phyloP scores from a whole-genome alignment of 2,797 vertebrate species.

The Crocodylus rhombifer region DNA sequence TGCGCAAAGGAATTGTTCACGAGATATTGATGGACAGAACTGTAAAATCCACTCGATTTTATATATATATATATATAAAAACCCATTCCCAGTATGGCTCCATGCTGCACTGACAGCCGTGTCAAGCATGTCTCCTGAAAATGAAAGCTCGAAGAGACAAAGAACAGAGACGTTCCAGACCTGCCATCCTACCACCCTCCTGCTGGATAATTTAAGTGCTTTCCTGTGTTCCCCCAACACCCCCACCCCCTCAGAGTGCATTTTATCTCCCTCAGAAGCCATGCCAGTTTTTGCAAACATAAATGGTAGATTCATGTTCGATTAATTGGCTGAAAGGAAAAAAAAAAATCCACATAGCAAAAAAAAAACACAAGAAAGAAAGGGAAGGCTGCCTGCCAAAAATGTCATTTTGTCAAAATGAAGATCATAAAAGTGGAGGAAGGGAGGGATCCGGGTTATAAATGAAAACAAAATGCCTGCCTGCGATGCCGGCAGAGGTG shows the following conservation, averaged over 20 bases:
- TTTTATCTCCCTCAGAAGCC: constrained; percentile 51
- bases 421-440: constrained; percentile 18
- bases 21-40: constrained; percentile 38
- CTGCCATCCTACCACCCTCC: constrained; percentile 23
- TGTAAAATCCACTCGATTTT: constrained; percentile 22
- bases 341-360: constrained; percentile 34
- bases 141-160: neutral
- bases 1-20: constrained; percentile 23
- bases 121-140: constrained; percentile 20
- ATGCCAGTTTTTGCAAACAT: constrained; percentile 33
- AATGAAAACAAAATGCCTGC: constrained; percentile 13
- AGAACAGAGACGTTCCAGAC: constrained; percentile 26
- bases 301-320: constrained; percentile 41
- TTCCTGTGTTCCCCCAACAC: constrained; percentile 35
- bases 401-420: constrained; percentile 20
- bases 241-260: constrained; percentile 11
- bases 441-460: neutral
- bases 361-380: neutral
- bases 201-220: constrained; percentile 54
- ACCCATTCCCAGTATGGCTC: neutral
- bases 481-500: neutral
- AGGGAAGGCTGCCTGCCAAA: constrained; percentile 41
- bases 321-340: constrained; percentile 34
- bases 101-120: neutral
- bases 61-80: neutral